phyloP scores from a whole-genome alignment of 2,797 vertebrate genomes.

The Rhinophrynus dorsalis region DNA sequence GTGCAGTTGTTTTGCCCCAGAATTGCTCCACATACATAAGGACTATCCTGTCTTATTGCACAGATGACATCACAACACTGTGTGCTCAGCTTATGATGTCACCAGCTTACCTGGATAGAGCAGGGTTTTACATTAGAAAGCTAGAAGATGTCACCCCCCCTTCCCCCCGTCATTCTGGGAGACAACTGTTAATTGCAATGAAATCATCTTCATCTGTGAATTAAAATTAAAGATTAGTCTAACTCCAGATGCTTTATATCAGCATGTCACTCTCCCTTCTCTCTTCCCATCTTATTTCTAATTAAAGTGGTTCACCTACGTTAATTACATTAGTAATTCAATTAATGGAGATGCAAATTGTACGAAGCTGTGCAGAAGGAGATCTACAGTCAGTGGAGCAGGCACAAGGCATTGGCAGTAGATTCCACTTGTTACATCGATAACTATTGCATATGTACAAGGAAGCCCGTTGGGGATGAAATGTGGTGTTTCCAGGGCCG shows the following conservation, averaged over 20 bases:
- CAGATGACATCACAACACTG: background rate
- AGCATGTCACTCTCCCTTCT: constrained; percentile 59
- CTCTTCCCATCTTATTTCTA: constrained; percentile 58
- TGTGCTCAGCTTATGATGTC: background rate
- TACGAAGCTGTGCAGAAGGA: constrained; percentile 53
- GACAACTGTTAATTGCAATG: constrained; percentile 20
- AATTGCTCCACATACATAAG: too few species aligned
- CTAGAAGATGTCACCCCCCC: background rate
- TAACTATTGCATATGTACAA: too few species aligned
- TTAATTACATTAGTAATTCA: constrained; percentile 68
- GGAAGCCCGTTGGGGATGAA: too few species aligned
- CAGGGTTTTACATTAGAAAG: background rate
- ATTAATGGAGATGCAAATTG: constrained; percentile 65
- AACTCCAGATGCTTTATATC: constrained; percentile 54
- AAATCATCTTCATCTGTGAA: constrained; percentile 48
- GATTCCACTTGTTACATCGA: background rate
- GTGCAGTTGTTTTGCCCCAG: too few species aligned
- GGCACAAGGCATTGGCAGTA: background rate
- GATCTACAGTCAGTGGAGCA: background rate
- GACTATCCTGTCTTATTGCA: too few species aligned
- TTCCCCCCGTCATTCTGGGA: background rate
- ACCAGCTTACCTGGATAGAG: background rate
- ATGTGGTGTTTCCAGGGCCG: too few species aligned
- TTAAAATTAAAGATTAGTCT: constrained; percentile 59
- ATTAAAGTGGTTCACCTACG: constrained; percentile 63